Base-by-base conservation (phyloP, 2,113 vertebrate genomes). In the Notiomystis cincta region DNA sequence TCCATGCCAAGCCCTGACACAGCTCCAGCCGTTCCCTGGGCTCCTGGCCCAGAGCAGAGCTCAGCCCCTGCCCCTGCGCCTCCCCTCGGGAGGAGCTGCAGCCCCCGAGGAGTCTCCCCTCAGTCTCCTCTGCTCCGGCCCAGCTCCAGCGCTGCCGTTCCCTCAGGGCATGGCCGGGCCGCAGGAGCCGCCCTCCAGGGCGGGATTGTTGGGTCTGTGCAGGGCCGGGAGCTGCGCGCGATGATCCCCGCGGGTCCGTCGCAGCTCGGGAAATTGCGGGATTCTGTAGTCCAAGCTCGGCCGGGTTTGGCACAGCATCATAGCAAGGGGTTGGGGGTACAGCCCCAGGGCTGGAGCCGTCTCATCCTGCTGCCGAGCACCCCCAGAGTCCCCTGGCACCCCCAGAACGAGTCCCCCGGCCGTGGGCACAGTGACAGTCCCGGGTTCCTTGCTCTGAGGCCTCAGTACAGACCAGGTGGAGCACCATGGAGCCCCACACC, bases 21-120 rank as follows among this genome's bases (percentile, higher is more conserved):
- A 81, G 78, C 64, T 27, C 28, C 64, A 81, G 78, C 51, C 64
- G 5, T 67, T 48, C 8, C 64, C n/a, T 81, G 78, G 78, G 17
- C 51, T 67, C 64, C 79, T 58, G 79, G n/a, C 35, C 65, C 79
- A 82, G 54, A 69, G 79, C 79, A 82, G 54, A 70, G 65, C 79
- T 82, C 79, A 82, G 65, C 66, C 80, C 66, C 81, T 37, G 81
- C 13, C 67, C 80, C 66, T 82, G 19, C 13, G 30, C 54, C 54
- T 82, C 24, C 51, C 62, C 51, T 65, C 38, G 19, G 76, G 31
- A 64, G 76, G 76, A 79, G 76, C 76, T 79, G 76, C 77, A 80
- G 61, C 40, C 62, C 50, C 78, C 28, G 40, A 62, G n/a, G 62
- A 76, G n/a, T 16, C 57, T 57, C 62, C 78, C 65, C 66, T 62